Evolutionary conservation across 2,113 vertebrate genomes (phyloP).

Genomic region (Corvus hawaiiensis): DNA sequence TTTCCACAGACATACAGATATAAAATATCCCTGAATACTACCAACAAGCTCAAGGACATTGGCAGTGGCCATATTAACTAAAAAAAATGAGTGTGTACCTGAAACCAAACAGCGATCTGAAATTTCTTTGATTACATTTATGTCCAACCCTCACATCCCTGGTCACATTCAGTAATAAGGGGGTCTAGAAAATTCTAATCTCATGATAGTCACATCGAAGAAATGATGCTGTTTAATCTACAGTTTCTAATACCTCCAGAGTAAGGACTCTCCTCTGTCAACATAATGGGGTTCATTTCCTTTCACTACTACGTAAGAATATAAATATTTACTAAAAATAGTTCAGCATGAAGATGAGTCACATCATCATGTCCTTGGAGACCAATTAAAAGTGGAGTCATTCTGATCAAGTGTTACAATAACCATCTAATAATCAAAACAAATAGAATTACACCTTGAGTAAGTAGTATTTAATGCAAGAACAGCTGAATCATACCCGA

Average conservation of each 20-base stretch:
- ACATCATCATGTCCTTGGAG: slow-evolving; percentile 4
- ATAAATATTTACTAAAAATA: slow-evolving; percentile 61
- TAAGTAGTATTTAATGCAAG: background rate
- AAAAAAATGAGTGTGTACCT: background rate
- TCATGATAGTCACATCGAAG: background rate
- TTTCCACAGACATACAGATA: background rate
- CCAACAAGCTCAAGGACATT: background rate
- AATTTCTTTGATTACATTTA: background rate
- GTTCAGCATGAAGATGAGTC: slow-evolving; percentile 19
- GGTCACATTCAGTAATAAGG: background rate
- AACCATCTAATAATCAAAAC: slow-evolving; percentile 37
- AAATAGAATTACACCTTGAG: slow-evolving; percentile 26
- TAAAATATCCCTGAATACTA: background rate
- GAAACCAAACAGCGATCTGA: background rate
- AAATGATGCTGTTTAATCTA: background rate
- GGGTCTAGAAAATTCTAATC: background rate
- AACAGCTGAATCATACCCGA: background rate
- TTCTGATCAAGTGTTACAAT: slow-evolving; percentile 17
- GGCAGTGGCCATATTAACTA: background rate
- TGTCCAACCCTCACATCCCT: background rate
- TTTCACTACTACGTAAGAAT: background rate
- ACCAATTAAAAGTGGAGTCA: background rate
- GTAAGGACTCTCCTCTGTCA: background rate
- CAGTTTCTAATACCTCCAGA: background rate
- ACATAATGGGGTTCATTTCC: background rate